phyloP scores from a whole-genome alignment of 1,140 invertebrate species.

The Vanessa atalanta region DNA sequence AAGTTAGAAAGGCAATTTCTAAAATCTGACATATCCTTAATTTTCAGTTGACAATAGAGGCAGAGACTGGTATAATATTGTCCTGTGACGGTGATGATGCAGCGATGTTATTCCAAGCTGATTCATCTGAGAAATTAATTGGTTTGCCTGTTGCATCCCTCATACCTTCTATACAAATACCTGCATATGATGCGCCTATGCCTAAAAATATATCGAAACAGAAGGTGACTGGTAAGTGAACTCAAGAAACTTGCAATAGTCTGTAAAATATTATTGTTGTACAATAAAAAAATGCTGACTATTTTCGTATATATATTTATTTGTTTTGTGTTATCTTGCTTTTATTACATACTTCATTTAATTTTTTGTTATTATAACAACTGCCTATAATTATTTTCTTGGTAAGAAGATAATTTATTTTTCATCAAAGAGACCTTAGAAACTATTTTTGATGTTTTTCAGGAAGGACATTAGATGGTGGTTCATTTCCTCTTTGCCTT shows the following conservation, averaged over 20 bases:
- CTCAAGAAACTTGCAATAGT: background rate
- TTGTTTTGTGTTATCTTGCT: too few relatives aligned
- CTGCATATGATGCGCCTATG: conserved; percentile 64
- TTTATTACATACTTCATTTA: too few relatives aligned
- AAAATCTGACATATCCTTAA: background rate
- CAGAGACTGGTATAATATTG: conserved; percentile 76
- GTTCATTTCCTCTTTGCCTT: conserved; percentile 84
- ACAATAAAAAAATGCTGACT: too few relatives aligned
- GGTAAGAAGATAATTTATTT: too few relatives aligned
- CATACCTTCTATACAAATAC: conserved; percentile 80
- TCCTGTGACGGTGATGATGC: conserved; percentile 72
- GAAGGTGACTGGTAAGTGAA: conserved; percentile 80
- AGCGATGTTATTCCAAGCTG: conserved; percentile 79
- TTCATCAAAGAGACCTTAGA: too few relatives aligned
- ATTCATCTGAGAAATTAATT: conserved; percentile 72
- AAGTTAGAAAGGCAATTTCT: too few relatives aligned
- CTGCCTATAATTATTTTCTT: too few relatives aligned
- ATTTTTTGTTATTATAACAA: too few relatives aligned
- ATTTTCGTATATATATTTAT: too few relatives aligned
- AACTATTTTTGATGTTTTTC: conserved; percentile 30
- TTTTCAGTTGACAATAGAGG: conserved; percentile 72
- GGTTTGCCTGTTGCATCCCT: conserved; percentile 76
- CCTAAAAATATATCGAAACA: conserved; percentile 81
- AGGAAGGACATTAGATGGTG: conserved; percentile 83
- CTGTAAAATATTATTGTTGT: too few relatives aligned